Evolutionary conservation across 2,888 invertebrate species (phyloP).

Genomic region (Meteorus colon): DNA sequence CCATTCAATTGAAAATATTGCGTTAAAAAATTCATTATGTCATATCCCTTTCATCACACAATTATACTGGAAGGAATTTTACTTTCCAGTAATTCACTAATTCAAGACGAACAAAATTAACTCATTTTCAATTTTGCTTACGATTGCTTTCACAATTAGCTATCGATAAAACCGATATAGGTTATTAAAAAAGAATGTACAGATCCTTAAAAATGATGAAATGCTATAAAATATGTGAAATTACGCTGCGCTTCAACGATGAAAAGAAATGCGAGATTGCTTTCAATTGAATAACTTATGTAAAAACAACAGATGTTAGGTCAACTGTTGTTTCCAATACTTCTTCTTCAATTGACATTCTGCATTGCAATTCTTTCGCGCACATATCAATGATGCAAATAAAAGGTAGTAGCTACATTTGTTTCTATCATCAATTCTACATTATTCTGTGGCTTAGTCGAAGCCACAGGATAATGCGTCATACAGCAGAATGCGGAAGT

Average conservation of each 20-base stretch:
- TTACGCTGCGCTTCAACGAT: conserved; percentile 39
- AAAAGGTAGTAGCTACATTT: not conserved
- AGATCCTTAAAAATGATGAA: conserved; percentile 48
- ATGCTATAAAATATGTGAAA: conserved; percentile 50
- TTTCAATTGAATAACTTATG: conserved; percentile 29
- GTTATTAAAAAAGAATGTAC: conserved; percentile 49
- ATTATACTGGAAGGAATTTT: no score
- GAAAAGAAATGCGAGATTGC: conserved; percentile 43
- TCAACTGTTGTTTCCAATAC: not conserved
- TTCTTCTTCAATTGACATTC: not conserved
- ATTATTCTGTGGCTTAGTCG: conserved; percentile 5
- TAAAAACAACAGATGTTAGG: conserved; percentile 20
- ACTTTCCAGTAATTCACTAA: no score
- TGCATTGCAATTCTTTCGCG: conserved; percentile 48
- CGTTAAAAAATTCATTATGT: not conserved
- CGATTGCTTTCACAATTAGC: not conserved
- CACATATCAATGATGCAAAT: not conserved
- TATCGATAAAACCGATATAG: conserved; percentile 39
- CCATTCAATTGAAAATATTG: not conserved
- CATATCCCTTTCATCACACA: no score
- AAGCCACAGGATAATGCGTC: conserved; percentile 4
- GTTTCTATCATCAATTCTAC: not conserved
- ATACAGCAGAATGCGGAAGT: not conserved
- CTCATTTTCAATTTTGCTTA: not conserved
- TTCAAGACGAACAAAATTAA: conserved; percentile 9